phyloP scores from a whole-genome alignment of 1,140 invertebrate genomes.

The Araneus ventricosus region DNA sequence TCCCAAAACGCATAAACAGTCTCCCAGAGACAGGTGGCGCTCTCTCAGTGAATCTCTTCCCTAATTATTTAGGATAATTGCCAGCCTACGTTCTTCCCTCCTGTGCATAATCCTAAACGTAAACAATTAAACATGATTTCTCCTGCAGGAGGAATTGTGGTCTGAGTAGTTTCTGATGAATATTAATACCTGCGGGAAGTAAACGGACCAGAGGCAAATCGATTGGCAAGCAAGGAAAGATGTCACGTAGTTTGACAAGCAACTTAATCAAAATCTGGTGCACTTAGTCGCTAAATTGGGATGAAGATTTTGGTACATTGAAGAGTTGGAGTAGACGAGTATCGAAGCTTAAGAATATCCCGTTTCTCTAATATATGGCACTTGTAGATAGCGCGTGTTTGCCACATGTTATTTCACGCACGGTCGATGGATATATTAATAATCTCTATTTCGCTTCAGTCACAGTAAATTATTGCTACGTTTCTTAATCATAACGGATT shows the following conservation, averaged over 20 bases:
- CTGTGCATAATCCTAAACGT: neutral
- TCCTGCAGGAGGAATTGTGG: neutral
- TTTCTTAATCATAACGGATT: too few species aligned
- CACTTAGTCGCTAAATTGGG: too few species aligned
- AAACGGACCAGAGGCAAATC: neutral
- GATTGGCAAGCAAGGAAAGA: neutral
- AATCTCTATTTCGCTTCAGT: too few species aligned
- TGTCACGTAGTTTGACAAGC: neutral
- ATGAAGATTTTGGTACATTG: too few species aligned
- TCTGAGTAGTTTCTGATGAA: neutral
- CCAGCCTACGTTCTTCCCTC: neutral
- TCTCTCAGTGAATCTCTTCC: neutral
- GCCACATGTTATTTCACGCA: too few species aligned
- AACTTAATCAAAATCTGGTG: too few species aligned
- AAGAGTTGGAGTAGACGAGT: too few species aligned
- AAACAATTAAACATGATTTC: neutral
- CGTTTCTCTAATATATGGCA: too few species aligned
- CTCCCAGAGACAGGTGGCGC: neutral
- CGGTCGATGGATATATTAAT: too few species aligned
- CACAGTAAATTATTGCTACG: too few species aligned
- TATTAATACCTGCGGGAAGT: neutral
- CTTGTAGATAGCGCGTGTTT: too few species aligned
- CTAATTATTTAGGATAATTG: constrained; percentile 5
- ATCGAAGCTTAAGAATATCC: too few species aligned
- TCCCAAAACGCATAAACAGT: neutral